These are phyloP conservation scores for Drosophila lacicola DNA, from an alignment of 2,888 invertebrate species.

Conservation along the genomic window DNA sequence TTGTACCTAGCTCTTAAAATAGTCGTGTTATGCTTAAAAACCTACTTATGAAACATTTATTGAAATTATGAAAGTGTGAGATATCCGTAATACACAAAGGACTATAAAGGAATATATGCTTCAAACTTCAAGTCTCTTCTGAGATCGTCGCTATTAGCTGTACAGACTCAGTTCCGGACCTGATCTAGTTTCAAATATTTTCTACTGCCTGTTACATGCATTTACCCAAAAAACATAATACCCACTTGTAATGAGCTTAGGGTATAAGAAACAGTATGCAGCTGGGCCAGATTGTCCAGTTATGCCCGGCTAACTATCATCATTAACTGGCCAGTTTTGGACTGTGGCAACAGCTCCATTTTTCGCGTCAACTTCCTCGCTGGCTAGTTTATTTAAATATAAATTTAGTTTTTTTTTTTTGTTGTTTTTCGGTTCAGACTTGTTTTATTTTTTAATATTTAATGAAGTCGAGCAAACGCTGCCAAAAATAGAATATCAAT, in stretches of 20 bases:
- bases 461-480: slow-evolving; percentile 63
- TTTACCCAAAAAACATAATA: background rate
- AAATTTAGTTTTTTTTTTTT: slow-evolving; percentile 38
- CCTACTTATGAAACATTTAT: too few relatives aligned
- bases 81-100: too few relatives aligned
- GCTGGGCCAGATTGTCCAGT: slow-evolving; percentile 31
- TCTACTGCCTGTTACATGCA: too few relatives aligned
- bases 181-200: too few relatives aligned
- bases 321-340: slow-evolving; percentile 45
- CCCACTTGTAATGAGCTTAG: background rate
- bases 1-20: too few relatives aligned
- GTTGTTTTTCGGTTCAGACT: background rate
- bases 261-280: slow-evolving; percentile 33
- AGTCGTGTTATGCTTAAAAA: too few relatives aligned
- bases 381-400: slow-evolving; percentile 39
- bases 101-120: too few relatives aligned
- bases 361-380: slow-evolving; percentile 29
- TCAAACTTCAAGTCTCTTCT: too few relatives aligned
- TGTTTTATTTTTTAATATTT: slow-evolving; percentile 48
- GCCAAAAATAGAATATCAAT: slow-evolving; percentile 77
- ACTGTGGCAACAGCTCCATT: slow-evolving; percentile 23
- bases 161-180: too few relatives aligned
- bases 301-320: slow-evolving; percentile 23
- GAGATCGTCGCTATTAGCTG: too few relatives aligned
- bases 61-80: too few relatives aligned